These are phyloP conservation scores for Bubo scandiacus DNA, from an alignment of 2,113 vertebrate species.

Conservation along the genomic window DNA sequence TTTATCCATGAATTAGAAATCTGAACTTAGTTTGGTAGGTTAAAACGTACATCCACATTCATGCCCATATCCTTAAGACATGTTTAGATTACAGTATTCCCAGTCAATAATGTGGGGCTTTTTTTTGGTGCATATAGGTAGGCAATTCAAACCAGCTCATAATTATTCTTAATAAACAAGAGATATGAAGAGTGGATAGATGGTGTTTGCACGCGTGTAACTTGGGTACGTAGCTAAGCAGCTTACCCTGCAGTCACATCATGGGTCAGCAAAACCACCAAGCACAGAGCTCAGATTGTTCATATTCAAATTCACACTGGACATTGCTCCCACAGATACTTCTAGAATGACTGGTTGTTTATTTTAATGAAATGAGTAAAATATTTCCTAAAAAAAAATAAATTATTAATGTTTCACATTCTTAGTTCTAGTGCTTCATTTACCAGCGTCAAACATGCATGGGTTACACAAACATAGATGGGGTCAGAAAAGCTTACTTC, in stretches of 20 bases:
- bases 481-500: conserved; percentile 23
- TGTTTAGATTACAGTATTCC: background rate
- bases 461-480: conserved; percentile 26
- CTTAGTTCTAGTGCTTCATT: conserved; percentile 26
- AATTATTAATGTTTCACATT: background rate
- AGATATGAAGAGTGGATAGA: background rate
- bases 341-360: conserved; percentile 14
- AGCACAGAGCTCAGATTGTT: conserved; percentile 5
- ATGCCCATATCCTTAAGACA: background rate
- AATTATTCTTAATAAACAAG: background rate
- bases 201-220: background rate
- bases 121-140: background rate
- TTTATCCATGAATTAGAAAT: background rate
- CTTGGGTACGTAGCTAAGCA: background rate
- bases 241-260: background rate
- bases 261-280: background rate
- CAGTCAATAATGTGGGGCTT: background rate
- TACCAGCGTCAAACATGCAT: background rate
- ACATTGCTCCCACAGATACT: background rate
- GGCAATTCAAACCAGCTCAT: background rate
- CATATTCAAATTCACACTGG: background rate
- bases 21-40: background rate
- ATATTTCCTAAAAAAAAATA: background rate
- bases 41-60: background rate
- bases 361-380: conserved; percentile 20